A percentile compares a stretch with the other conserved stretches of the same genome.
phyloP scores from a whole-genome alignment of 2,888 invertebrate species.

The Drosophila falleni region DNA sequence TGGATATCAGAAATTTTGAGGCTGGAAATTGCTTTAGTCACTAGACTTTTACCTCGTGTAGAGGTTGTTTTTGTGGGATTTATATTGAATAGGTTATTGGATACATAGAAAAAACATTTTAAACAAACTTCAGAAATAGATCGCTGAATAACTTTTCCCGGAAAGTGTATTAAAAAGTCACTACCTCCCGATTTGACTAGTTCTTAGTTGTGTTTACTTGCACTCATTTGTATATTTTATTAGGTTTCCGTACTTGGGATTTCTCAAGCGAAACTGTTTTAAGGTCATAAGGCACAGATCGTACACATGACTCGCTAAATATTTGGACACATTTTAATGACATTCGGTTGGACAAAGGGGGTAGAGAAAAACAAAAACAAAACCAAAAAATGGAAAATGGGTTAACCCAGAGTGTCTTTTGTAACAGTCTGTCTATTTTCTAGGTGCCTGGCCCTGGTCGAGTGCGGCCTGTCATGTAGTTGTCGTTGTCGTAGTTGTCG shows the following conservation, averaged over 20 bases:
- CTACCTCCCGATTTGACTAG: neutral
- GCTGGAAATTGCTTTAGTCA: no score
- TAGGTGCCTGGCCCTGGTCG: conserved; percentile 54
- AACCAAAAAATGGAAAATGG: no score
- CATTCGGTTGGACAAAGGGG: conserved; percentile 9
- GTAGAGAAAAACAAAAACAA: conserved; percentile 1
- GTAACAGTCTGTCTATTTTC: conserved; percentile 69
- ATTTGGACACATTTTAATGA: conserved; percentile 61
- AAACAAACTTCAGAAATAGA: neutral
- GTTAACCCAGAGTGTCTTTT: conserved; percentile 50
- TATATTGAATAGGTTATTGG: no score
- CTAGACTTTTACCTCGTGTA: no score
- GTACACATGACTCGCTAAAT: conserved; percentile 38
- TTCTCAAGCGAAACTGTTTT: conserved; percentile 76
- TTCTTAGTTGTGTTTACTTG: conserved; percentile 27
- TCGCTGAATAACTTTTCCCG: neutral
- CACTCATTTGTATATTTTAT: conserved; percentile 57
- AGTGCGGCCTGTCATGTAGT: conserved; percentile 56
- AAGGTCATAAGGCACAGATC: conserved; percentile 70
- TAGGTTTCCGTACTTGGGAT: conserved; percentile 47
- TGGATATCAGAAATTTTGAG: no score
- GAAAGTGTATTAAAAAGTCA: conserved; percentile 4
- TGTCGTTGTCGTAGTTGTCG: conserved; percentile 30
- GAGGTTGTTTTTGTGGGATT: no score
- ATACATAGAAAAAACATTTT: neutral